These are phyloP conservation scores for Candidula unifasciata DNA, from an alignment of 2,888 invertebrate genomes.

Conservation along the genomic window DNA sequence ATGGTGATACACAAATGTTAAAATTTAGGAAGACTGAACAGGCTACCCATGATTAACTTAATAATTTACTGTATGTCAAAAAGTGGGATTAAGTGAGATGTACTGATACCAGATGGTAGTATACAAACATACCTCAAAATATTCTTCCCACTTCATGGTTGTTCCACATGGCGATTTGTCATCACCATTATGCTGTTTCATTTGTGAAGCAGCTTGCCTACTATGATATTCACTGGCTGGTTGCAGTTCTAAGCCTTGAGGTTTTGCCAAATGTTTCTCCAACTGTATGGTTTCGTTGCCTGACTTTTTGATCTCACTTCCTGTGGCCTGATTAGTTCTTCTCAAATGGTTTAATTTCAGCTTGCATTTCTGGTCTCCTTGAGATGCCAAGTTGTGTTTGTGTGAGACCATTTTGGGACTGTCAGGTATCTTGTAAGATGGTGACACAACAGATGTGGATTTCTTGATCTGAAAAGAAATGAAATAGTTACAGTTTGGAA, in stretches of 20 bases:
- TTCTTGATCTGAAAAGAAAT: constrained; percentile 62
- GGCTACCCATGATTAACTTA: no score
- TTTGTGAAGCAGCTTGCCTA: not conserved
- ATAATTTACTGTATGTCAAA: no score
- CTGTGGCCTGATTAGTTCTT: not conserved
- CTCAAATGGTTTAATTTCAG: not conserved
- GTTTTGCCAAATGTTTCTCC: constrained; percentile 30
- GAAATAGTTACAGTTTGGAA: not conserved
- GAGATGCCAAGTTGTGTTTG: not conserved
- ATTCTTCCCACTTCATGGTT: constrained; percentile 69
- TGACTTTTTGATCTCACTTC: not conserved
- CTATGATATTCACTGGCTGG: no score
- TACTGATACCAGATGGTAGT: no score
- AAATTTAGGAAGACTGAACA: no score
- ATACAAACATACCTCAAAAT: constrained; percentile 66
- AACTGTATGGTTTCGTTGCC: constrained; percentile 61
- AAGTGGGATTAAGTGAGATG: no score
- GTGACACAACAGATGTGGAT: constrained; percentile 65
- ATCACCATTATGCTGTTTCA: constrained; percentile 59
- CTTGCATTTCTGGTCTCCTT: constrained; percentile 2
- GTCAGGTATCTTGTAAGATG: constrained; percentile 18
- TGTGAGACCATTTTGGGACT: constrained; percentile 3
- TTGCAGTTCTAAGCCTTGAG: not conserved
- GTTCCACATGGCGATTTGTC: constrained; percentile 72
- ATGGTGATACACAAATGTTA: no score